Evolutionary conservation across 2,113 vertebrate species (phyloP), one percentile per base, ranked within the genome.

Genomic region (Ceyx margarethae): DNA sequence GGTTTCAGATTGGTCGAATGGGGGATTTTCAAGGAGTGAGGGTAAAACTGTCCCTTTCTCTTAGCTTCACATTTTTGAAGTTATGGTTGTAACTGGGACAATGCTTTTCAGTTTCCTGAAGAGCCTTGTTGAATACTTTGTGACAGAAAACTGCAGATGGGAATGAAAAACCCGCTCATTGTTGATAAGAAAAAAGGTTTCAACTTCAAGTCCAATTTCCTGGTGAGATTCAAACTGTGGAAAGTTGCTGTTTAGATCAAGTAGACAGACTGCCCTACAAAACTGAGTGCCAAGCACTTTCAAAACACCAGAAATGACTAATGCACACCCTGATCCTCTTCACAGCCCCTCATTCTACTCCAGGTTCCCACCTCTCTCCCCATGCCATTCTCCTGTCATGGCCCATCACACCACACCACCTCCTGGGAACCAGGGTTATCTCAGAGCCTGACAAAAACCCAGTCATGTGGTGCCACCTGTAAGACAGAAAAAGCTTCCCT

Each of bases 401-500:
- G 35, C 22, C 42, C 46, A 28, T 37, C 31, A 33, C 50, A 31
- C 54, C 54, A 23, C 48, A 50, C 14, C 29, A 13, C 21, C 3
- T 76, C 15, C 31, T 28, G 17, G 19, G n/a, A 51, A 29, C 7
- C 50, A 58, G 8, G 11, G 45, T 29, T 1, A 0, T 43, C 22
- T 50, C n/a, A 33, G 71, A 68, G 35, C 19, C 15, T 9, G 42
- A 18, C 1, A 0, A 31, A 42, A 53, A 18, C 20, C 22, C 10
- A 6, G 37, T 7, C 4, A 0, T 3, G 0, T 21, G 22, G 26
- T 25, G 56, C 22, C 2, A 2, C 23, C 37, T 28, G 48, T 40
- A 28, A 16, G 29, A 19, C 29, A 35, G 29, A 48, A 45, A 45
- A 65, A 66, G 37, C 29, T 78, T 33, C 11, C 31, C 13, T 57